Conservation (phyloP, 2,113 vertebrate genomes). For the Speoplatyrhinus poulsoni region DNA sequence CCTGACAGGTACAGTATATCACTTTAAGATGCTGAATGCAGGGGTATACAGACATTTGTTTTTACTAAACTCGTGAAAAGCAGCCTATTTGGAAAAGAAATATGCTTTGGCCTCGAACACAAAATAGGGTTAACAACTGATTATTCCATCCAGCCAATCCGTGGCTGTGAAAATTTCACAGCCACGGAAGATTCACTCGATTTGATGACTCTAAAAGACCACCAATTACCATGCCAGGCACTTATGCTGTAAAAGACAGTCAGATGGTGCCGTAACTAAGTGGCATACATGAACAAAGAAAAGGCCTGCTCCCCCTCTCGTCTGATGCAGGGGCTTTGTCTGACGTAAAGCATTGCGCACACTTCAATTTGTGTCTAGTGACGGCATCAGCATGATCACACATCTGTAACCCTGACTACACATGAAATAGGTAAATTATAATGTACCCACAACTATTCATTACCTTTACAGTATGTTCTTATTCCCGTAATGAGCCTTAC, state of each 20-base stretch:
- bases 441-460: too few species aligned
- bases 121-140: constrained; percentile 36
- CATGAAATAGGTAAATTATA: constrained; percentile 25
- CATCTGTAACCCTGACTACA: constrained; percentile 44
- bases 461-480: too few species aligned
- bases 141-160: constrained; percentile 30
- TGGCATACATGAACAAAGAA: constrained; percentile 37
- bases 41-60: not conserved
- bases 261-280: constrained; percentile 28
- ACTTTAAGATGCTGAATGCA: too few species aligned
- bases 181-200: constrained; percentile 15
- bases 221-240: constrained; percentile 36
- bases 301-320: constrained; percentile 33
- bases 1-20: too few species aligned
- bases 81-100: constrained; percentile 42
- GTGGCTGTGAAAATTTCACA: not conserved
- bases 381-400: constrained; percentile 45
- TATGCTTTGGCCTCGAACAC: constrained; percentile 20
- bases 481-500: too few species aligned
- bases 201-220: constrained; percentile 17
- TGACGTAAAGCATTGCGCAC: constrained; percentile 38
- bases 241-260: constrained; percentile 15
- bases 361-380: constrained; percentile 52
- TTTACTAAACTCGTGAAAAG: constrained; percentile 4
- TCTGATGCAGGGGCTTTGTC: constrained; percentile 44